These are phyloP conservation scores for Erpobdella octoculata DNA, from an alignment of 2,888 invertebrate genomes.

Conservation along the genomic window DNA sequence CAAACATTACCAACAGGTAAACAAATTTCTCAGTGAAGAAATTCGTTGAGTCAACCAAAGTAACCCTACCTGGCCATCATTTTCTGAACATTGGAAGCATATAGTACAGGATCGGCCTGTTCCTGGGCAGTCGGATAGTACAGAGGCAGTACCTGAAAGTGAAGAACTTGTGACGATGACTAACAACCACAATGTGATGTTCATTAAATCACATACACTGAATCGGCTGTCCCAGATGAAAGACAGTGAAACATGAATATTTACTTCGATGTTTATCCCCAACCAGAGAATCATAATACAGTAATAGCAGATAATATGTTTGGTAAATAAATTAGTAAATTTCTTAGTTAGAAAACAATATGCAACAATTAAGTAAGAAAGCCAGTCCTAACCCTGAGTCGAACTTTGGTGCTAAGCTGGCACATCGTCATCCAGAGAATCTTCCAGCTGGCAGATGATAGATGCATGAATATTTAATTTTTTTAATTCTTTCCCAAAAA, in stretches of 20 bases:
- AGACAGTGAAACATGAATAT: conserved; percentile 21
- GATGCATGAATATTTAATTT: neutral
- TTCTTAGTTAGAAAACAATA: neutral
- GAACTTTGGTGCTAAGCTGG: conserved; percentile 76
- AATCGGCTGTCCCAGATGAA: no score
- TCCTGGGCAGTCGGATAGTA: conserved; percentile 80
- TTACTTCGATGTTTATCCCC: neutral
- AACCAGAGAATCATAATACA: conserved; percentile 10
- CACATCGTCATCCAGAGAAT: conserved; percentile 79
- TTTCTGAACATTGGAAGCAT: conserved; percentile 77
- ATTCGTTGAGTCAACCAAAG: no score
- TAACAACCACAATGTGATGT: no score
- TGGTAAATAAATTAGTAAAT: no score
- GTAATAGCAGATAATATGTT: neutral
- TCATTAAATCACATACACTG: no score
- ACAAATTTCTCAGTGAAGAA: no score
- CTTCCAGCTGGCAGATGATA: conserved; percentile 56
- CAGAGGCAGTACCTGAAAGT: conserved; percentile 78
- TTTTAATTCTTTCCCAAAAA: no score
- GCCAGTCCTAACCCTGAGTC: conserved; percentile 51
- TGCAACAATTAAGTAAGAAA: neutral
- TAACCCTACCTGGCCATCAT: conserved; percentile 89
- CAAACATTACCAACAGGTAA: no score
- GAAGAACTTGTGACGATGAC: no score
- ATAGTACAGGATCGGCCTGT: conserved; percentile 75